phyloP scores from a whole-genome alignment of 2,113 vertebrate species.

The Toxotes jaculatrix region DNA sequence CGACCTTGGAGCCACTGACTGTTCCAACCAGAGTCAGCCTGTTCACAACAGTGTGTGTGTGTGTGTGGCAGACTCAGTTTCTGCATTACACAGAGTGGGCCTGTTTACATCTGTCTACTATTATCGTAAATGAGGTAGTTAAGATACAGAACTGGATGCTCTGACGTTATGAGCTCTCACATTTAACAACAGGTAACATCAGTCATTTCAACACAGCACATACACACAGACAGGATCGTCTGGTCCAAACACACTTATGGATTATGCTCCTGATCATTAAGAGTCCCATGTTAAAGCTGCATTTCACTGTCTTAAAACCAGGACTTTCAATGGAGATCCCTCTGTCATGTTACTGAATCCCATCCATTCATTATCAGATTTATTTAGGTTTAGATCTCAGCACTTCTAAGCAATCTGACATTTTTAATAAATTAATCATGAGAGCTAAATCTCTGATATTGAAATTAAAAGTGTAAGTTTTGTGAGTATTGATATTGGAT shows the following conservation, averaged over 20 bases:
- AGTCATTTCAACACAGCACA: background rate
- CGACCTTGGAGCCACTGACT: slow-evolving; percentile 55
- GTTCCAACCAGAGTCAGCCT: slow-evolving; percentile 8
- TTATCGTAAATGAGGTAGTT: slow-evolving; percentile 37
- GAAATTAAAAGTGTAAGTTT: background rate
- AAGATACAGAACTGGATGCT: slow-evolving; percentile 12
- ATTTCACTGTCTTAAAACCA: background rate
- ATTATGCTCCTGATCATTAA: background rate
- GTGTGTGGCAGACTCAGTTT: background rate
- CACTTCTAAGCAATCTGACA: no score
- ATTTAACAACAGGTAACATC: background rate
- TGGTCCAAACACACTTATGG: background rate
- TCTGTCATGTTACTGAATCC: background rate
- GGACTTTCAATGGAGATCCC: background rate
- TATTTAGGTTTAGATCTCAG: no score
- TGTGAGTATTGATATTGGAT: background rate
- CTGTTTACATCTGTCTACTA: slow-evolving; percentile 27
- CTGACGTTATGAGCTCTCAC: background rate
- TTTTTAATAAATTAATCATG: no score
- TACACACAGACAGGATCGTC: background rate
- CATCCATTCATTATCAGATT: background rate
- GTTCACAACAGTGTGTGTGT: background rate
- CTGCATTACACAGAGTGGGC: background rate
- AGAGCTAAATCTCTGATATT: no score
- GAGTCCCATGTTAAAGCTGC: background rate